Conservation (phyloP, 2,888 invertebrate species). For the Zeuzera pyrina region DNA sequence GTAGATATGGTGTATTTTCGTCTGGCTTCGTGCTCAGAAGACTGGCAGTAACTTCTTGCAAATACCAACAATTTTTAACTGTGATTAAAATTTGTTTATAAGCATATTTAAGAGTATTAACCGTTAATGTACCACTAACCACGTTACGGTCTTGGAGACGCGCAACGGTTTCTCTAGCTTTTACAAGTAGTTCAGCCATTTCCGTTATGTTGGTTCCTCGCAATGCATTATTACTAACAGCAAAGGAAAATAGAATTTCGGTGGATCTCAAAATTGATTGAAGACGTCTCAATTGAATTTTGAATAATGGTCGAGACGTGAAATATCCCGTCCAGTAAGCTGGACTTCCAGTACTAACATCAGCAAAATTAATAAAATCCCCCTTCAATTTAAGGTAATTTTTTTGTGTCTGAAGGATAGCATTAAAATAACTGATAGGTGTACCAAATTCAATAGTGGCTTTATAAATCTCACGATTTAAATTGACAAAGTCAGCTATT, state of each 20-base stretch:
- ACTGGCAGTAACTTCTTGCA: conserved; percentile 49
- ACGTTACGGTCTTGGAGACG: conserved; percentile 97
- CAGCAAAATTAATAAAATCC: conserved; percentile 96
- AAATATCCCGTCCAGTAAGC: conserved; percentile 98
- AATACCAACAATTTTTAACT: conserved; percentile 50
- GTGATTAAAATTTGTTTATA: conserved; percentile 72
- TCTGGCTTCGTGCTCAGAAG: conserved; percentile 81
- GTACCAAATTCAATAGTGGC: conserved; percentile 90
- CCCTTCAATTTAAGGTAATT: conserved; percentile 83
- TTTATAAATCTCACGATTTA: conserved; percentile 77
- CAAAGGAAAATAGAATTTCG: conserved; percentile 88
- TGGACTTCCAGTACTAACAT: conserved; percentile 86
- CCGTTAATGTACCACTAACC: conserved; percentile 94
- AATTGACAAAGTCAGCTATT: conserved; percentile 89
- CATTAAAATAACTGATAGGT: conserved; percentile 88
- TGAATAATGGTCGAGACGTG: conserved; percentile 88
- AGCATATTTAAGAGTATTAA: conserved; percentile 89
- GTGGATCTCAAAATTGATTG: conserved; percentile 85
- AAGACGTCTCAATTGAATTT: conserved; percentile 85
- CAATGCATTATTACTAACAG: conserved; percentile 76
- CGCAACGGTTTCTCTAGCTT: conserved; percentile 83
- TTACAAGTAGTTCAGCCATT: conserved; percentile 65
- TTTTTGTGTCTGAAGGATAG: conserved; percentile 74
- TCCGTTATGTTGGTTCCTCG: conserved; percentile 64
- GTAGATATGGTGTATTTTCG: conserved; percentile 75